phyloP scores from a whole-genome alignment of 2,888 invertebrate genomes.

The Palloptera scutellata region DNA sequence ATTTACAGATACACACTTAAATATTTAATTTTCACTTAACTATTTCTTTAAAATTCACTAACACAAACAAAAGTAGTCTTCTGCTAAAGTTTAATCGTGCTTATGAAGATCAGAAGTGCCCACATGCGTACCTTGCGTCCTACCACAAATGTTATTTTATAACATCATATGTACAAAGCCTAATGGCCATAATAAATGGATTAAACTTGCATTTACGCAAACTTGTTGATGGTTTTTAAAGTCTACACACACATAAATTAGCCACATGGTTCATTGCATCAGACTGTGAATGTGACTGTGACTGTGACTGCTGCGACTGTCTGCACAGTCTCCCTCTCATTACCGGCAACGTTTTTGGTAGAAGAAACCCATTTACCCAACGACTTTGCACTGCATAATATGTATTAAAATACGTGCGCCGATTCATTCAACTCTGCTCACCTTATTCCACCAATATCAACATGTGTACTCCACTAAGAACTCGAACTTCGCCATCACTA shows the following conservation, averaged over 20 bases:
- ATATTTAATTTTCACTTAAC: no score
- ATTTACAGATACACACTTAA: no score
- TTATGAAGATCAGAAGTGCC: no score
- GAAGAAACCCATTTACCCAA: slow-evolving; percentile 40
- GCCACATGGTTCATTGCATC: slow-evolving; percentile 36
- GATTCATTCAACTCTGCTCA: slow-evolving; percentile 41
- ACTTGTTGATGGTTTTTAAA: slow-evolving; percentile 57
- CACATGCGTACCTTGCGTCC: no score
- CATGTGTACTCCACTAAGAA: no score
- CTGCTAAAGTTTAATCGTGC: no score
- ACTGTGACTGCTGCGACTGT: no score
- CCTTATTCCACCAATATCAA: no score
- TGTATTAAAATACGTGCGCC: background rate
- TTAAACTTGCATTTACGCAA: slow-evolving; percentile 58
- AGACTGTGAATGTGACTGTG: no score
- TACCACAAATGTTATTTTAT: background rate
- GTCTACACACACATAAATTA: slow-evolving; percentile 58
- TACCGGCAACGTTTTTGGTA: slow-evolving; percentile 43
- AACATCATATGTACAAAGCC: slow-evolving; percentile 11
- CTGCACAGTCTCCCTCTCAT: no score
- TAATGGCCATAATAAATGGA: slow-evolving; percentile 54
- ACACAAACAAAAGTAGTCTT: no score
- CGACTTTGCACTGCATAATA: slow-evolving; percentile 33
- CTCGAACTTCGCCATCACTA: slow-evolving; percentile 42
- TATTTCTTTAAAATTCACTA: no score